Evolutionary conservation across 2,888 invertebrate species (phyloP), one percentile per base, ranked within the genome.

Genomic region (Ichneumoninae sp.): DNA sequence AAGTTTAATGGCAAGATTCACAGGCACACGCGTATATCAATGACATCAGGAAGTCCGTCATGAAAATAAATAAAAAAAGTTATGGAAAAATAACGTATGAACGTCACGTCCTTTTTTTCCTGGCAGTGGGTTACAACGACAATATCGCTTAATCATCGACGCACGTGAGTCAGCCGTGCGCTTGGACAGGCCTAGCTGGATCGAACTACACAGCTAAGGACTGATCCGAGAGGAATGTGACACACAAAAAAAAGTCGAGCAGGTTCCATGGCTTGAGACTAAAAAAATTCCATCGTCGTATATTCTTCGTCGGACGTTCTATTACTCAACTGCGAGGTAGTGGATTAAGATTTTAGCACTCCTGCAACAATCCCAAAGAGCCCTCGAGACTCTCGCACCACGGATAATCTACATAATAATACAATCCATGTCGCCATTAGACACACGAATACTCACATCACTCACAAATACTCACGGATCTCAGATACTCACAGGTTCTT

Each of bases 41-140:
- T 10, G 52, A 5, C 66, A 36, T 36, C 47, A 26, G 36, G 62
- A 75, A 52, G 40, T 22, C n/a, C 2, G 22, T 2, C 10, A n/a
- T 10, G 22, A 52, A 79, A 36, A 40, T 10, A 52, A 66, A 26
- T 22, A 13, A 62, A 3, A 44, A 44, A 4, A 13, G 1, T 44
- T 10, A 10, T 44, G 0, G 0, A 10, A 10, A 44, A 44, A 57
- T 10, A 30, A 47, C 40, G 0, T 62, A 36, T n/a, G 19, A 33
- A 36, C 65, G 54, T 72, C 65, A 72, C 30, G 52, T 10, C 26
- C 10, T 72, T 80, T 57, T 72, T 68, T 54, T 30, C 6, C n/a
- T 2, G 3, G 36, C 5, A 57, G 54, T 16, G 44, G 3, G 44
- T 16, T 19, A 44, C 16, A 47, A 13, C 44, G 57, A 80, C 16